phyloP scores from a whole-genome alignment of 2,797 vertebrate genomes.

The Chromis chromis region DNA sequence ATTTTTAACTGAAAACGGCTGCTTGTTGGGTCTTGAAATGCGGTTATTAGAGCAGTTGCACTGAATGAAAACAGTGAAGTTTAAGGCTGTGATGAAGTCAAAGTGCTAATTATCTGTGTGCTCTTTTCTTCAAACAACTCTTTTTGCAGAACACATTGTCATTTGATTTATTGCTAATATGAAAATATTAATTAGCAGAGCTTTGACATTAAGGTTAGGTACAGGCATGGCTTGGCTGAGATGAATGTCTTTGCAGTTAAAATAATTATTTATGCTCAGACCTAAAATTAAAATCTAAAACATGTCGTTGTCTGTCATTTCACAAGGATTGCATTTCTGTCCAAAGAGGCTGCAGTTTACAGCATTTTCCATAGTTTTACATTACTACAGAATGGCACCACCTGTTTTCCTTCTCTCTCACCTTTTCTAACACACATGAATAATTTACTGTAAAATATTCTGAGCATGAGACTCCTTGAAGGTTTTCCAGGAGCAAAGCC shows the following conservation, averaged over 20 bases:
- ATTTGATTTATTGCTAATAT: constrained; percentile 21
- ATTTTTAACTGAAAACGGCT: neutral
- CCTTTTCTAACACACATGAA: constrained; percentile 69
- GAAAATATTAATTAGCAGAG: neutral
- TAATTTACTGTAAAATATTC: constrained; percentile 81
- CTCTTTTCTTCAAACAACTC: neutral
- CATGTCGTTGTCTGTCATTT: neutral
- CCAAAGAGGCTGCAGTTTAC: constrained; percentile 2
- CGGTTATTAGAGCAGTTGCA: neutral
- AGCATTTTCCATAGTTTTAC: constrained; percentile 31
- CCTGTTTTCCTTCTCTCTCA: constrained; percentile 65
- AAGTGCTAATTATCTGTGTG: neutral
- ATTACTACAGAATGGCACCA: constrained; percentile 42
- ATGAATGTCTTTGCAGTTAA: constrained; percentile 4
- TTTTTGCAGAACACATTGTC: neutral
- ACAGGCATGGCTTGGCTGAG: neutral
- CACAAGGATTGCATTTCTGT: neutral
- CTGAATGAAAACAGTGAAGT: neutral
- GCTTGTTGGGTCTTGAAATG: neutral
- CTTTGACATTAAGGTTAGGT: neutral
- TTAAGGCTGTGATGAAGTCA: neutral
- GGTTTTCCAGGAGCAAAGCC: constrained; percentile 75
- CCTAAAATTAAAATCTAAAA: neutral
- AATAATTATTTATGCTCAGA: no score
- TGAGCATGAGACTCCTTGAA: constrained; percentile 78